Evolutionary conservation across 2,888 invertebrate genomes (phyloP), one percentile per base, ranked within the genome.

Genomic region (Euplexia lucipara): DNA sequence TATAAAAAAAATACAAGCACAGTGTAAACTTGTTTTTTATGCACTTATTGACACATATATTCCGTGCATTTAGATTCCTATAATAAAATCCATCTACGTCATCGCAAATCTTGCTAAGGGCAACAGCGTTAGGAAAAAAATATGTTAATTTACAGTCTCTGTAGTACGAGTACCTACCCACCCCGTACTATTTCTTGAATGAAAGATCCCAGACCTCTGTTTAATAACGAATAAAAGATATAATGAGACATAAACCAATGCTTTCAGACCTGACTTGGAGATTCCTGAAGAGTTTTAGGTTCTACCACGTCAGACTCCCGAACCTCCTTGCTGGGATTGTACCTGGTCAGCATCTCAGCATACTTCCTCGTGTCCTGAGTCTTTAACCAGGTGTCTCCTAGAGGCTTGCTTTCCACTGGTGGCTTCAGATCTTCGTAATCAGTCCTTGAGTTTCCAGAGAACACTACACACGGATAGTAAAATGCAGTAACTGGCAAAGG

Each of bases 311-410:
- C 54, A 34, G 5, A 0, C 1, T 20, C n/a, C 34, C 1, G 18
- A 16, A 0, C 3, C 0, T 65, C 45, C 30, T 52, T 18, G 16
- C 44, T 57, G 63, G 71, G 57, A 10, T 54, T 47, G 61, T 87
- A 91, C 54, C 87, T 88, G 10, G 86, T 84, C 2, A 92, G 86
- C 56, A 83, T 84, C 48, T 89, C 85, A 1, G 89, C 90, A 57
- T 92, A 92, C 42, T 81, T 84, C 26, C 86, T 85, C 3, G 85
- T 85, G 32, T 91, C 91, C 10, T 88, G 76, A 0, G 83, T 79
- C 56, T 87, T 86, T 6, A 82, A 63, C 90, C 88, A 90, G n/a
- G 88, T 72, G 32, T 88, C 83, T 0, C 85, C 77, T 0, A 91
- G 74, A 1, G 87, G 82, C 20, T 82, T 83, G 2, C 65, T 35